Evolutionary conservation across 35 echinoderm and acorn worm species (phyloP), one percentile per base, ranked within the genome.

Genomic region (Lytechinus pictus): DNA sequence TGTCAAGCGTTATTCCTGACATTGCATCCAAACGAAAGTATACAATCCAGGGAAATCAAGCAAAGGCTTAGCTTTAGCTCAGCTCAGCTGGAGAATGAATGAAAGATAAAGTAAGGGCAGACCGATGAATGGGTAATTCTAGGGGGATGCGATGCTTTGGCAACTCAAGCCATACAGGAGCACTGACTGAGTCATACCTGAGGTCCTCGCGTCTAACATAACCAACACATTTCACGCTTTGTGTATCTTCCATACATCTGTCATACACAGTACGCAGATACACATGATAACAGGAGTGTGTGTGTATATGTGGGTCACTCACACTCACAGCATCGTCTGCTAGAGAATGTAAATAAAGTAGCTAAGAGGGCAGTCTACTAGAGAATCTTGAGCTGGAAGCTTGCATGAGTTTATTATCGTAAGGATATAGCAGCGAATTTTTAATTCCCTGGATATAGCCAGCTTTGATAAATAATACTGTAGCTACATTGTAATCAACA

Each of bases 391-490:
- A 1, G 33, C 33, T 44, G 2, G 33, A 44, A 24, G 66, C 19
- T 79, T 54, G 88, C 52, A 33, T 44, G 88, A 52, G 52, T 90
- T 90, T 90, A 90, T 90, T 54, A 90, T 90, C 88, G 44, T 54
- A 14, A 54, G 88, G 88, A 54, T 44, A 44, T 44, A 44, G 33
- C 33, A 44, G 33, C 33, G 33, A 44, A 44, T 44, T 44, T 0
- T 44, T 44, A 44, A 44, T 44, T 44, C 33, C 33, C 33, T 44
- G 33, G 33, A 44, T 44, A 10, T 90, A 52, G 29, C 29, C 8
- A 29, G 52, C 88, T 90, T 12, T 54, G 28, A 52, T 9, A 90
- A 44, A 3, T 54, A 90, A 90, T 90, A 54, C 88, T 12, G 28
- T 52, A 90, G 88, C 88, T 52, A 33, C 88, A 90, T 44, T 44